Base-by-base conservation (phyloP, 2,113 vertebrate genomes). In the Psephotus haematonotus region DNA sequence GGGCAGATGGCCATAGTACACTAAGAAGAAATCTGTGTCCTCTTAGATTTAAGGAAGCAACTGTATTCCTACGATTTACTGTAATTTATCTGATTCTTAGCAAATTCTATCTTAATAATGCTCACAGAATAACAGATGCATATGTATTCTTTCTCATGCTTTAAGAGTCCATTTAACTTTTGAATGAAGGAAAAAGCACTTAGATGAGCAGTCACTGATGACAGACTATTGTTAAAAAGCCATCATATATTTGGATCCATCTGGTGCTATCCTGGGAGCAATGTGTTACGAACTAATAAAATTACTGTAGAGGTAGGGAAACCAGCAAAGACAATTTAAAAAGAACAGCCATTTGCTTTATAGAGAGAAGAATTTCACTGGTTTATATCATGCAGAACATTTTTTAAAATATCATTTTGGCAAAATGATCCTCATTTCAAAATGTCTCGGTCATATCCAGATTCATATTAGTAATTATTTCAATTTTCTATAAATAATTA, bases 171-270 rank as follows among this genome's bases (percentile, higher is more conserved):
- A 96, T 97, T 98, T 97, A 92, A 93, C 94, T 96, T 94, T 14
- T 95, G 96, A 97, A 96, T 86, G 92, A 96, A 97, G 78, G 90
- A 52, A 95, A 93, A 92, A 97, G 64, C 79, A 96, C 53, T 97
- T 96, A 96, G 85, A 96, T 81, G 59, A 91, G 60, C 93, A 97
- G 93, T 94, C 91, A 90, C 86, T 92, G 93, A 97, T 97, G 93
- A 95, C 80, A 97, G 64, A 93, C 96, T 96, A 96, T 97, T 97
- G 94, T 97, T 97, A 93, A 97, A 97, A 97, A 96, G 77, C 86
- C 85, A 97, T 97, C 84, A 88, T 78, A 80, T 87, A 90, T 97
- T 97, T 90, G 97, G 81, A 96, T 88, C 92, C 96, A 96, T 97
- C 96, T 98, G 93, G 77, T 89, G 96, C 68, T 83, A 92, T 90